Conservation (phyloP, 2,888 invertebrate genomes). For the Leptinotarsa peninsularis region DNA sequence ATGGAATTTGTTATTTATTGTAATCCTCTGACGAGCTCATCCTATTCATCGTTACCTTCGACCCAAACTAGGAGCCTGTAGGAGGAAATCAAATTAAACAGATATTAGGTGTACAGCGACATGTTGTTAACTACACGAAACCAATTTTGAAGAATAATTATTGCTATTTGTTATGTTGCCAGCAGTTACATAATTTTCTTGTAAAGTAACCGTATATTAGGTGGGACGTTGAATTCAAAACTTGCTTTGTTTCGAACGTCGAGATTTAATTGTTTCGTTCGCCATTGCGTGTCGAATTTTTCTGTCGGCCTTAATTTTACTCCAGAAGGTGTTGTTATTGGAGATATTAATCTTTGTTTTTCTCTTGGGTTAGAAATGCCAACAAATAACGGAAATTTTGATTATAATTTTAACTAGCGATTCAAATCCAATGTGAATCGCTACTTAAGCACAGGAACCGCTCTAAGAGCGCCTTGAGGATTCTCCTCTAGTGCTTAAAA, state of each 20-base stretch:
- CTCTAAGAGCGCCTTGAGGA: no score
- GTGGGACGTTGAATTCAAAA: conserved; percentile 26
- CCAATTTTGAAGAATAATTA: conserved; percentile 29
- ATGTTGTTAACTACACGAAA: conserved; percentile 30
- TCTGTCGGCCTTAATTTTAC: neutral
- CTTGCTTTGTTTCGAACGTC: conserved; percentile 20
- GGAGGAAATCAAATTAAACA: conserved; percentile 29
- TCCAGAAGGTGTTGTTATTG: neutral
- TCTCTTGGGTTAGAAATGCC: neutral
- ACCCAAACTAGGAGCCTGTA: conserved; percentile 11
- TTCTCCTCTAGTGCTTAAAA: no score
- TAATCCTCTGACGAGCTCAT: neutral
- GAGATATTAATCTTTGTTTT: neutral
- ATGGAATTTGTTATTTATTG: neutral
- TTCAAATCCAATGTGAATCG: no score
- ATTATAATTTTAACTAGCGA: neutral
- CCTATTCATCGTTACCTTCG: conserved; percentile 7
- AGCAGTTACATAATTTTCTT: conserved; percentile 31
- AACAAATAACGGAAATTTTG: neutral
- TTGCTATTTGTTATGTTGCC: neutral
- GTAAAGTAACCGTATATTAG: conserved; percentile 13
- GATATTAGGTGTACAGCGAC: conserved; percentile 26
- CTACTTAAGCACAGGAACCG: no score
- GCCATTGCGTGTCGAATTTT: conserved; percentile 9
- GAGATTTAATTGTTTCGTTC: neutral